A percentile compares a stretch with the other conserved stretches of the same genome.
Evolutionary conservation across 2,888 invertebrate species (phyloP).

Genomic region (Tillus elongatus): DNA sequence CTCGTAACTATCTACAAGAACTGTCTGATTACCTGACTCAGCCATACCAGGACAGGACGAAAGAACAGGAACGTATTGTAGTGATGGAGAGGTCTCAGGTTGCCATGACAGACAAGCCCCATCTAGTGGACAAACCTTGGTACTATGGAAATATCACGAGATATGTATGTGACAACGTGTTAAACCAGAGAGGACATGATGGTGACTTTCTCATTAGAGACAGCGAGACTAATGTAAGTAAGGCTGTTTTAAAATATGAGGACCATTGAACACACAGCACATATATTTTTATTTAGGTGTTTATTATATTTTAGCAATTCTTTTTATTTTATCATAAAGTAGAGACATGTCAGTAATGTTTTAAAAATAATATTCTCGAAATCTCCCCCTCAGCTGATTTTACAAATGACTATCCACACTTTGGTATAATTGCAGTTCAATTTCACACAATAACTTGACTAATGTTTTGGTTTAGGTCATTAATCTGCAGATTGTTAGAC

Average conservation of each 20-base stretch:
- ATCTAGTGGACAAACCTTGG: slow-evolving; percentile 81
- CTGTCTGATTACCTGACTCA: slow-evolving; percentile 81
- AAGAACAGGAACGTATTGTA: slow-evolving; percentile 34
- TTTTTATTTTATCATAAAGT: too few species aligned
- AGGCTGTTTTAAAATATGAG: slow-evolving; percentile 6
- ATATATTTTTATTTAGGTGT: too few species aligned
- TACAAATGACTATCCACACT: too few species aligned
- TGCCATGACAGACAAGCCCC: slow-evolving; percentile 51
- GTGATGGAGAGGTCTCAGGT: slow-evolving; percentile 39
- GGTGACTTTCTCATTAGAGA: slow-evolving; percentile 98
- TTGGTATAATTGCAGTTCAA: too few species aligned
- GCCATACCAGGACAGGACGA: slow-evolving; percentile 56
- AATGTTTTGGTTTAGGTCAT: too few species aligned
- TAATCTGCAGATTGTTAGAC: too few species aligned
- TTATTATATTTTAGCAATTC: too few species aligned
- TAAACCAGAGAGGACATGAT: slow-evolving; percentile 91
- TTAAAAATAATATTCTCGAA: too few species aligned
- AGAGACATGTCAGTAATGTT: too few species aligned
- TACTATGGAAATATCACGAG: slow-evolving; percentile 95
- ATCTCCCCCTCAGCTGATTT: too few species aligned
- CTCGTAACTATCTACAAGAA: slow-evolving; percentile 89
- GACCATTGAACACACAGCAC: too few species aligned
- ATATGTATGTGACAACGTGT: slow-evolving; percentile 90
- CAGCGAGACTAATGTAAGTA: slow-evolving; percentile 95
- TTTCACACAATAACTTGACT: too few species aligned